phyloP scores from a whole-genome alignment of 2,113 vertebrate genomes.

The Phrynosoma blainvillii region DNA sequence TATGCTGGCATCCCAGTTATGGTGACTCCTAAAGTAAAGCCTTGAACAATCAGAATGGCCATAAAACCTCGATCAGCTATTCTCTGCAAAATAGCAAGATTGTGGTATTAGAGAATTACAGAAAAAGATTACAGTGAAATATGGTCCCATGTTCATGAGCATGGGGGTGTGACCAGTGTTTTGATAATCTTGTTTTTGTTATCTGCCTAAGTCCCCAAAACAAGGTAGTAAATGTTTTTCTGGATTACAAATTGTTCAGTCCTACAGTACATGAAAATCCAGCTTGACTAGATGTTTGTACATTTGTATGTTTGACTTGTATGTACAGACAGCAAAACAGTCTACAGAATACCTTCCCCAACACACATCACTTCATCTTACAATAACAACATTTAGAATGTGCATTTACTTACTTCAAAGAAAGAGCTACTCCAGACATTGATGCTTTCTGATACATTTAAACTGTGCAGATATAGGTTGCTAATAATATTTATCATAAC shows the following conservation, averaged over 20 bases:
- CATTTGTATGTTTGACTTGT: too few species aligned
- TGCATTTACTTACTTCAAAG: constrained; percentile 71
- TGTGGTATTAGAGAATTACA: neutral
- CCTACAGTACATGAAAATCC: neutral
- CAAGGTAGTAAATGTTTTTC: neutral
- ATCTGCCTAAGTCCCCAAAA: neutral
- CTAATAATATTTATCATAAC: constrained; percentile 91
- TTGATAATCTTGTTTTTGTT: neutral
- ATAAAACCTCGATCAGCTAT: constrained; percentile 76
- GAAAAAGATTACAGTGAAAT: neutral
- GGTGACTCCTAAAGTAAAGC: constrained; percentile 89
- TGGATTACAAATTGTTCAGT: neutral
- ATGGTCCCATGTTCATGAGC: neutral
- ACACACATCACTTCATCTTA: neutral
- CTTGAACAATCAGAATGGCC: constrained; percentile 78
- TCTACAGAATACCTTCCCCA: neutral
- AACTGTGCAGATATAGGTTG: constrained; percentile 85
- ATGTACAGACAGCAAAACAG: neutral
- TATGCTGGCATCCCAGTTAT: constrained; percentile 91
- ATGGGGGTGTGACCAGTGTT: neutral
- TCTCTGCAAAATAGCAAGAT: constrained; percentile 65
- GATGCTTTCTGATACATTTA: constrained; percentile 87
- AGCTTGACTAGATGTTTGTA: neutral
- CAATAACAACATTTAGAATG: neutral
- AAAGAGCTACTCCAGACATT: constrained; percentile 92